These are phyloP conservation scores for Suncus etruscus DNA, from an alignment of 2,113 vertebrate genomes.

Conservation along the genomic window DNA sequence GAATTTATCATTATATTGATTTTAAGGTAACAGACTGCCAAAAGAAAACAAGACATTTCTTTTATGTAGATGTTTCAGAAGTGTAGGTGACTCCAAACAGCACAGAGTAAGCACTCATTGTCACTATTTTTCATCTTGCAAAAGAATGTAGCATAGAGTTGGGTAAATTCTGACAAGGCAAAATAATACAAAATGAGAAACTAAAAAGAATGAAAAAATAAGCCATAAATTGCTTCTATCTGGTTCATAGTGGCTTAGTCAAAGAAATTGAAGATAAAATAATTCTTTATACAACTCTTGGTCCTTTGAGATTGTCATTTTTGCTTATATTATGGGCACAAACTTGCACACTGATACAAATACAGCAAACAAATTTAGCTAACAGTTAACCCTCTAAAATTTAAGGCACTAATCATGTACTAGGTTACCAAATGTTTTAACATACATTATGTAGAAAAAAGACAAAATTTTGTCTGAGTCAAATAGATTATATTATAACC, in stretches of 20 bases:
- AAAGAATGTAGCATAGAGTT: neutral
- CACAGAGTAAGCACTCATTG: neutral
- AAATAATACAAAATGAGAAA: neutral
- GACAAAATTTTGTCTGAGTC: neutral
- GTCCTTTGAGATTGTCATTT: neutral
- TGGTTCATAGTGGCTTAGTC: neutral
- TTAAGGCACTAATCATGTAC: neutral
- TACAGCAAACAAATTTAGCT: neutral
- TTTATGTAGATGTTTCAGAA: neutral
- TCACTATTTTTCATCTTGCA: neutral
- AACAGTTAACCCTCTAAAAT: constrained; percentile 13
- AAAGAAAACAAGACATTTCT: neutral
- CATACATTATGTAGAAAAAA: constrained; percentile 17
- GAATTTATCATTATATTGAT: neutral
- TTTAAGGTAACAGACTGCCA: neutral
- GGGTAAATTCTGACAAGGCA: neutral
- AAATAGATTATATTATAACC: neutral
- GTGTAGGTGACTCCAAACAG: neutral
- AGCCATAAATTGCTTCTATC: neutral
- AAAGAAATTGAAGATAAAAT: neutral
- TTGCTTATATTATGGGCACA: constrained; percentile 19
- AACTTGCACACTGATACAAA: neutral
- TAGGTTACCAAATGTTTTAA: neutral
- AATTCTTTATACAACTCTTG: neutral
- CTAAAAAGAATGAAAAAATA: neutral